phyloP scores from a whole-genome alignment of 1,140 invertebrate species.

The Planococcus citri region DNA sequence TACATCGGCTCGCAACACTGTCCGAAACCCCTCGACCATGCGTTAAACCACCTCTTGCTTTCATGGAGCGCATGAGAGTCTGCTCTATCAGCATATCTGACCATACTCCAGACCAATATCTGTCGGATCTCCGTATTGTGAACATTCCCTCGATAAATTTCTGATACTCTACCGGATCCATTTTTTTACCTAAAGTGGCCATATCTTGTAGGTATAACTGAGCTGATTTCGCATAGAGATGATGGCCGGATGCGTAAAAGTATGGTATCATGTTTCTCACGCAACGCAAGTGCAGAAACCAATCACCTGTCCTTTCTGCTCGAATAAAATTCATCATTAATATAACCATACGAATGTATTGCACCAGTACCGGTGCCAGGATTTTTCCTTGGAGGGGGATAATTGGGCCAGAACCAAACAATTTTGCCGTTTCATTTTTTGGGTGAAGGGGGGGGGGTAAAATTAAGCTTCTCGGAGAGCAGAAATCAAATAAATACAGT shows the following conservation, averaged over 20 bases:
- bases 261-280: slow-evolving; percentile 34
- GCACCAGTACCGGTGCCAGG: slow-evolving; percentile 33
- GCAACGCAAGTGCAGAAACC: slow-evolving; percentile 31
- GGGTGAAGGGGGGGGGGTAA: too few species aligned
- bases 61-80: slow-evolving; percentile 35
- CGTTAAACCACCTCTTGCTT: slow-evolving; percentile 33
- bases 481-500: too few species aligned
- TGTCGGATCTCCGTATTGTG: slow-evolving; percentile 34
- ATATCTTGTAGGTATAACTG: slow-evolving; percentile 25
- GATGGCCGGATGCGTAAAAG: slow-evolving; percentile 34
- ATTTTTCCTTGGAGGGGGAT: too few species aligned
- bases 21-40: slow-evolving; percentile 32
- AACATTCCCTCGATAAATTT: slow-evolving; percentile 33
- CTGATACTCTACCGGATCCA: slow-evolving; percentile 31
- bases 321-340: slow-evolving; percentile 34
- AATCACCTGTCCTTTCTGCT: slow-evolving; percentile 32
- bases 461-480: too few species aligned
- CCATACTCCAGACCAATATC: slow-evolving; percentile 34
- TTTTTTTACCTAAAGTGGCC: not conserved
- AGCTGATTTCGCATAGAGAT: slow-evolving; percentile 21
- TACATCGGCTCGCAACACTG: slow-evolving; percentile 33
- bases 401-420: too few species aligned
- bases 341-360: slow-evolving; percentile 35
- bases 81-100: slow-evolving; percentile 35
- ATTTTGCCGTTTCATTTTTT: too few species aligned